A percentile compares a stretch with the other conserved stretches of the same genome.
Evolutionary conservation across 2,113 vertebrate species (phyloP).

Genomic region (Blennius ocellaris): DNA sequence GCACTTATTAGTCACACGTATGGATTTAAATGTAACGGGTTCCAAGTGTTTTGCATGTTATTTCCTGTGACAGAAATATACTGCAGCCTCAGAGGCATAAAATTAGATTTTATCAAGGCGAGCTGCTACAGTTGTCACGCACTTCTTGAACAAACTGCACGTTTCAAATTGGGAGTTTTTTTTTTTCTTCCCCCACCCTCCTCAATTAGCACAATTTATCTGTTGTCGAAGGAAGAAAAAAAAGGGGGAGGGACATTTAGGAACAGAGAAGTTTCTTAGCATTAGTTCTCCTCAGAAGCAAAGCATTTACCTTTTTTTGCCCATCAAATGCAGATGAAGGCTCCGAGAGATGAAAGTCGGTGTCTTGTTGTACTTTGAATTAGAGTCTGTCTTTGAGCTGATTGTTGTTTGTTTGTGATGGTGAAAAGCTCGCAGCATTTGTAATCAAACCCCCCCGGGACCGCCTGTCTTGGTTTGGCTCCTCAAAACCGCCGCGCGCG

Average conservation of each 20-base stretch:
- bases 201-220: conserved; percentile 51
- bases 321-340: conserved; percentile 56
- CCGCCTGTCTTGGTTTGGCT: conserved; percentile 66
- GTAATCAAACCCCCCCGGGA: conserved; percentile 64
- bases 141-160: conserved; percentile 28
- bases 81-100: background rate
- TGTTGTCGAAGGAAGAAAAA: conserved; percentile 20
- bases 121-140: conserved; percentile 5
- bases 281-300: conserved; percentile 30
- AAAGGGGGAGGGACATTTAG: conserved; percentile 4
- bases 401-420: conserved; percentile 75
- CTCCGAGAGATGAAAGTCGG: conserved; percentile 67
- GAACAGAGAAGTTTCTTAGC: conserved; percentile 14
- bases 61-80: conserved; percentile 17
- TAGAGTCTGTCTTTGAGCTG: conserved; percentile 64
- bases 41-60: background rate
- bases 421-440: conserved; percentile 58
- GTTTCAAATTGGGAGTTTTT: conserved; percentile 5
- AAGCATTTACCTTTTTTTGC: conserved; percentile 48
- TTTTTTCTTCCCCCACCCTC: conserved; percentile 3
- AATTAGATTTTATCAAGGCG: conserved; percentile 7
- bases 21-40: conserved; percentile 13
- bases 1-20: conserved; percentile 36
- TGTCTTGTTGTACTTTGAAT: conserved; percentile 68
- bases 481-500: conserved; percentile 51